These are phyloP conservation scores for Agrypnus murinus DNA, from an alignment of 2,888 invertebrate species.

Conservation along the genomic window DNA sequence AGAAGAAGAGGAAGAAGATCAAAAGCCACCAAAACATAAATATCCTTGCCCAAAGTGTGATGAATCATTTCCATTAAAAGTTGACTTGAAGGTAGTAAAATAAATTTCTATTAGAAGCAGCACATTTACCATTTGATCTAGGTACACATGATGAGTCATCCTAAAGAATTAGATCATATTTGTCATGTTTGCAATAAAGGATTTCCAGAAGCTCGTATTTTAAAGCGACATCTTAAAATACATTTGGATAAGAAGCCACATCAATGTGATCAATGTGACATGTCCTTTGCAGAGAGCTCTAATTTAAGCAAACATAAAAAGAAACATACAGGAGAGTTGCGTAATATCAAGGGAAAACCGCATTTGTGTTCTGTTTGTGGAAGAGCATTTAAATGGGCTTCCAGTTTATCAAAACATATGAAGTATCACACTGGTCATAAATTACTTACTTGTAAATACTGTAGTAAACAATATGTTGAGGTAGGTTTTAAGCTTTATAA, in stretches of 20 bases:
- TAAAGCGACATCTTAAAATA: conserved; percentile 71
- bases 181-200: conserved; percentile 70
- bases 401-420: conserved; percentile 73
- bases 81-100: conserved; percentile 67
- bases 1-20: conserved; percentile 39
- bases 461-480: conserved; percentile 72
- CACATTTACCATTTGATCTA: conserved; percentile 50
- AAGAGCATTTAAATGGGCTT: conserved; percentile 72
- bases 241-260: conserved; percentile 72
- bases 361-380: conserved; percentile 72
- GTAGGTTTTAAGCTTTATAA: no score
- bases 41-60: conserved; percentile 69
- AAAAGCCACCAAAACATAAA: conserved; percentile 59
- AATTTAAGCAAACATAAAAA: conserved; percentile 72
- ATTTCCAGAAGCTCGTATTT: conserved; percentile 69
- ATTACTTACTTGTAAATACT: conserved; percentile 70
- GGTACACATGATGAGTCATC: conserved; percentile 71
- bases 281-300: conserved; percentile 73
- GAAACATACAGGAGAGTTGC: conserved; percentile 72
- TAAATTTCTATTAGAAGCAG: conserved; percentile 6
- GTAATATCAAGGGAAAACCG: conserved; percentile 70
- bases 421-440: conserved; percentile 73
- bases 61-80: conserved; percentile 67
- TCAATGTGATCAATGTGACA: conserved; percentile 71
- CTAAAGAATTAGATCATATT: conserved; percentile 67